These are phyloP conservation scores for Pammene aurita DNA, from an alignment of 2,888 invertebrate species.

Conservation along the genomic window DNA sequence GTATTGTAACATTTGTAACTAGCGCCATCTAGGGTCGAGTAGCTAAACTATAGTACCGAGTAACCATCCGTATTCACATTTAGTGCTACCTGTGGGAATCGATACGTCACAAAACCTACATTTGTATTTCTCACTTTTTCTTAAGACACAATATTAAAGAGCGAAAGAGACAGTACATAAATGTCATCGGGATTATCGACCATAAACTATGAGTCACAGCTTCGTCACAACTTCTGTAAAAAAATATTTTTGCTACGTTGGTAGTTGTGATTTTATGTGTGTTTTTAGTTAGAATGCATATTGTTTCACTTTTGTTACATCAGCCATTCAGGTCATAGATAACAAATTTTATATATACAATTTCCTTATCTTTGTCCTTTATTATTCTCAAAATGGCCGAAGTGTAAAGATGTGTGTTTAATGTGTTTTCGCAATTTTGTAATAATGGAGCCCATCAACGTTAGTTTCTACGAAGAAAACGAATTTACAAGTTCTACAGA, in stretches of 20 bases:
- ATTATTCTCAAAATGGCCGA: conserved; percentile 79
- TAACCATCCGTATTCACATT: not conserved
- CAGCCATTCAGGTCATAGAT: conserved; percentile 33
- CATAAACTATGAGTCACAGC: conserved; percentile 12
- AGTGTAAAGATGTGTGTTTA: conserved; percentile 75
- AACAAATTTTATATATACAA: conserved; percentile 18
- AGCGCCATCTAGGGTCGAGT: not conserved
- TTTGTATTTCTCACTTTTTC: not conserved
- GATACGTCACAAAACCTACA: not conserved
- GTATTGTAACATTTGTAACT: too few relatives aligned
- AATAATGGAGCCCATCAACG: conserved; percentile 76
- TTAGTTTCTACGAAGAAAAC: conserved; percentile 61
- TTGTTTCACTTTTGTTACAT: conserved; percentile 27
- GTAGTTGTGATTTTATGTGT: not conserved
- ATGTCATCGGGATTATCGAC: not conserved
- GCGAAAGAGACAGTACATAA: conserved; percentile 4
- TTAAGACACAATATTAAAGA: not conserved
- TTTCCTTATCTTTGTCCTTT: conserved; percentile 40
- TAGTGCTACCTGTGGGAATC: not conserved
- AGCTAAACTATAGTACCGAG: not conserved
- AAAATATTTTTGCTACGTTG: conserved; percentile 5
- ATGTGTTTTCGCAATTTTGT: conserved; percentile 57
- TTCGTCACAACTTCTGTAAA: not conserved
- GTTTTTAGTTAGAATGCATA: not conserved
- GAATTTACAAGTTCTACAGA: conserved; percentile 60